Evolutionary conservation across 2,888 invertebrate species (phyloP).

Genomic region (Meganola albula): DNA sequence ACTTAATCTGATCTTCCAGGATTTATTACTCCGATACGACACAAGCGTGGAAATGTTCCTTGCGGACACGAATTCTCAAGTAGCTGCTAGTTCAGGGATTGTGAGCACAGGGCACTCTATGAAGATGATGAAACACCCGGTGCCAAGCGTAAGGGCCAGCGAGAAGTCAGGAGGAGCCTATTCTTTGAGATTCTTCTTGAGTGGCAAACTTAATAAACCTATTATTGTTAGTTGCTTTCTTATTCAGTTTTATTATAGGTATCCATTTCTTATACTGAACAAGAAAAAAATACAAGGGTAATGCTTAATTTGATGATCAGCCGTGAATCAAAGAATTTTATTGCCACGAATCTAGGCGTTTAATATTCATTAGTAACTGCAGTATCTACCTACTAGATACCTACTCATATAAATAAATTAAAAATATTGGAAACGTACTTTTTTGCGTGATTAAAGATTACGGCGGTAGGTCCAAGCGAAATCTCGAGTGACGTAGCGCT

Average conservation of each 20-base stretch:
- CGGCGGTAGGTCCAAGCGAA: too few relatives aligned
- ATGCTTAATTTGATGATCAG: too few relatives aligned
- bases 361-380: too few relatives aligned
- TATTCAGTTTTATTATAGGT: neutral
- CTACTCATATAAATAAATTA: too few relatives aligned
- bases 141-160: constrained; percentile 35
- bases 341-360: too few relatives aligned
- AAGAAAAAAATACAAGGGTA: too few relatives aligned
- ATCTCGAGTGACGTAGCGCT: too few relatives aligned
- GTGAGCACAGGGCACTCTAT: constrained; percentile 23
- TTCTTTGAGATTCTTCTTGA: constrained; percentile 37
- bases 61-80: neutral
- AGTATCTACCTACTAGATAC: too few relatives aligned
- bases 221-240: constrained; percentile 20
- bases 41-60: constrained; percentile 13
- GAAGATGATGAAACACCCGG: constrained; percentile 7
- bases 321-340: too few relatives aligned
- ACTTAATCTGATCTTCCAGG: too few relatives aligned
- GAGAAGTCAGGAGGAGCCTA: constrained; percentile 39
- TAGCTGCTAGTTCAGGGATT: constrained; percentile 8
- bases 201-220: constrained; percentile 32
- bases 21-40: constrained; percentile 43
- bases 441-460: too few relatives aligned
- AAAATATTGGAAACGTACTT: too few relatives aligned
- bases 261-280: neutral